phyloP scores from a whole-genome alignment of 2,113 vertebrate species.

The Nanorana parkeri region DNA sequence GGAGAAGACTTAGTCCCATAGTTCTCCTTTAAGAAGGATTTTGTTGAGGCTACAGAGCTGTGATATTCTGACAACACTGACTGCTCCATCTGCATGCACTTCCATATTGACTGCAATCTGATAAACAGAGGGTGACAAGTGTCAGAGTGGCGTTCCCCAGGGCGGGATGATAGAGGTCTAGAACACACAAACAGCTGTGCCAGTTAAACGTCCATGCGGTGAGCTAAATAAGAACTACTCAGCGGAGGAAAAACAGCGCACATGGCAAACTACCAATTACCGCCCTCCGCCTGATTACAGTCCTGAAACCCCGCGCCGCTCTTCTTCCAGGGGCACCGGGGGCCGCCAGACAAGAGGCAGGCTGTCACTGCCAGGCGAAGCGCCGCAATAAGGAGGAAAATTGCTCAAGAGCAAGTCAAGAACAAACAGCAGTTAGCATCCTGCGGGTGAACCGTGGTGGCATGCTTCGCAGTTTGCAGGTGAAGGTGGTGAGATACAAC shows the following conservation, averaged over 20 bases:
- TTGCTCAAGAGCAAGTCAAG: slow-evolving; percentile 13
- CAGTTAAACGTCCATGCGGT: slow-evolving; percentile 29
- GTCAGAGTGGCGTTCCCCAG: slow-evolving; percentile 3
- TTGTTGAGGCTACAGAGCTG: background rate
- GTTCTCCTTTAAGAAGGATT: too few species aligned
- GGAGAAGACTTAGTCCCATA: too few species aligned
- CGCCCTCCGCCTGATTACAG: slow-evolving; percentile 35
- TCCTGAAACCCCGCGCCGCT: background rate
- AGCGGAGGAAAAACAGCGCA: slow-evolving; percentile 17
- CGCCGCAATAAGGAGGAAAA: slow-evolving; percentile 1
- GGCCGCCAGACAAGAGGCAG: slow-evolving; percentile 1
- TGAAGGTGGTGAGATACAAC: too few species aligned
- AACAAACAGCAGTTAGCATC: background rate
- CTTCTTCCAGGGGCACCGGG: background rate
- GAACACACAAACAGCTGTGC: slow-evolving; percentile 41
- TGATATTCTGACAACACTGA: background rate
- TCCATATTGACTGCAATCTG: slow-evolving; percentile 2
- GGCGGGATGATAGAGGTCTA: slow-evolving; percentile 20
- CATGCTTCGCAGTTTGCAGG: too few species aligned
- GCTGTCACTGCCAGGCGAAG: background rate
- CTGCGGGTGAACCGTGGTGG: too few species aligned
- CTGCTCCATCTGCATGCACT: background rate
- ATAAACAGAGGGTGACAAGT: slow-evolving; percentile 32
- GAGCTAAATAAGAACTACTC: slow-evolving; percentile 41
- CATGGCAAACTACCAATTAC: slow-evolving; percentile 39